Evolutionary conservation across 2,888 invertebrate species (phyloP).

Genomic region (Leptopilina syphax): DNA sequence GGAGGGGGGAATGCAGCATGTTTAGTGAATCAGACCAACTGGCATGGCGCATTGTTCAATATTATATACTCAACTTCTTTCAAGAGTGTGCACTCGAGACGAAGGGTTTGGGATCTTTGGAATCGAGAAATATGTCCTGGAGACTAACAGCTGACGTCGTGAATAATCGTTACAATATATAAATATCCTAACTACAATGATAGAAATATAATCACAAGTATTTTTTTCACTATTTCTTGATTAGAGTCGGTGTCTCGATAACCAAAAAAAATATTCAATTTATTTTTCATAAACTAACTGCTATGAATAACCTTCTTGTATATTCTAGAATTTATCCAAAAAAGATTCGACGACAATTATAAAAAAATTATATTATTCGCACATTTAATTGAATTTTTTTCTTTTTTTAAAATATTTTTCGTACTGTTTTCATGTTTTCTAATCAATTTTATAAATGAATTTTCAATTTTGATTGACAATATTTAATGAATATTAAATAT

Average conservation of each 20-base stretch:
- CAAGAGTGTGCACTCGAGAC: slow-evolving; percentile 48
- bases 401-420: no score
- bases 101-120: slow-evolving; percentile 42
- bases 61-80: slow-evolving; percentile 45
- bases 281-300: background rate
- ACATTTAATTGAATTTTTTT: no score
- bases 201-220: slow-evolving; percentile 1
- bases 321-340: no score
- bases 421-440: no score
- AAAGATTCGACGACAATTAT: no score
- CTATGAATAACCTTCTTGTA: no score
- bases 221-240: slow-evolving; percentile 1
- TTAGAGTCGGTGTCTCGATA: background rate
- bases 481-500: no score
- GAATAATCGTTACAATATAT: slow-evolving; percentile 16
- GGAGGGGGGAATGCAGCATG: slow-evolving; percentile 49
- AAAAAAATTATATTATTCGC: no score
- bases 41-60: slow-evolving; percentile 53
- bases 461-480: no score
- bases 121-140: slow-evolving; percentile 7
- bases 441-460: no score
- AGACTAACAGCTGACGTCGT: slow-evolving; percentile 12
- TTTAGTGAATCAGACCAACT: slow-evolving; percentile 56
- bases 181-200: background rate
- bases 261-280: background rate